Evolutionary conservation across 1,140 invertebrate species (phyloP), one percentile per base, ranked within the genome.

Genomic region (Agraylea sexmaculata): DNA sequence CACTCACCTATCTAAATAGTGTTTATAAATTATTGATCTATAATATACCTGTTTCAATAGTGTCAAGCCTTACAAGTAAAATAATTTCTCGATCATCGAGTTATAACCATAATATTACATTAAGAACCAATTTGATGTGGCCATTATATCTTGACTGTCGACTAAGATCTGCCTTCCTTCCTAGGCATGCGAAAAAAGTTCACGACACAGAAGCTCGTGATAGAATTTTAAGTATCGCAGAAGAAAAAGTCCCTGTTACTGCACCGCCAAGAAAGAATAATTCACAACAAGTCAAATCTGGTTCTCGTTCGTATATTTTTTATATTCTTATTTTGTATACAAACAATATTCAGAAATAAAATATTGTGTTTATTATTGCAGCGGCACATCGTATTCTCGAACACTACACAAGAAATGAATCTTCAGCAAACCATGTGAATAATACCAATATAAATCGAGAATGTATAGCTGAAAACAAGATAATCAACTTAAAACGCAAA

Each of bases 171-270:
- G 37, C 33, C 16, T 37, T 25, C 22, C 15, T 10, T 46, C 53
- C 7, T 13, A 80, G 83, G 42, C 83, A 88, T 68, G 75, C 84
- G 1, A 86, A 85, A 57, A 65, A 67, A 51, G 79, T 83, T 2
- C 73, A 78, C 53, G 75, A 77, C 49, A 74, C 77, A 54, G 61
- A 60, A 36, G 69, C 69, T 0, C 56, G 78, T 56, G 69, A 75
- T 40, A 61, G 60, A 37, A 68, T 73, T 3, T 50, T 73, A 3
- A 60, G 54, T 30, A 54, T 57, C 1, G 57, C 69, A 10, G 34
- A 43, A 3, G 48, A 43, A 23, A 62, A 58, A 47, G 56, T 65
- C 22, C 58, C 60, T 1, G 60, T 67, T 0, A 59, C 66, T 18
- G 58, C 61, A 10, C 52, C 68, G 11, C 49, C 60, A 2, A 58